These are phyloP conservation scores for Phoxinus phoxinus DNA, from an alignment of 2,113 vertebrate genomes.

Conservation along the genomic window DNA sequence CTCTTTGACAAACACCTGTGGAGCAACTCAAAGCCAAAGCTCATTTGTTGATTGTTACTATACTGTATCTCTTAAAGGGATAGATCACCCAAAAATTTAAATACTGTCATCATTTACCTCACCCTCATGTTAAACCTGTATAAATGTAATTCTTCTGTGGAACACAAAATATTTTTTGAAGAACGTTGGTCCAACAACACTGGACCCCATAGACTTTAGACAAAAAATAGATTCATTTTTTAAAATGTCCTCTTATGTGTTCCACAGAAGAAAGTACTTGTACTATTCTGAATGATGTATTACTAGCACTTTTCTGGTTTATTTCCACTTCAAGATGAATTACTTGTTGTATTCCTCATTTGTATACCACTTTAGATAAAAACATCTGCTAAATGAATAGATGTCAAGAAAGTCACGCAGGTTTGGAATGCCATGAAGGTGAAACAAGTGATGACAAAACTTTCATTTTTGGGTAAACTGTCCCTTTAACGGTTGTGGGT, in stretches of 20 bases:
- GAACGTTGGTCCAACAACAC: background rate
- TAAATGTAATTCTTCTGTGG: background rate
- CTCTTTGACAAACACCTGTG: constrained; percentile 15
- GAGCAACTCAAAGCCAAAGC: constrained; percentile 14
- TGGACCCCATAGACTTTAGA: background rate
- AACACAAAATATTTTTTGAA: background rate
- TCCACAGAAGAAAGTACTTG: background rate
- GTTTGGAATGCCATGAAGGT: background rate
- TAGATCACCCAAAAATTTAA: background rate
- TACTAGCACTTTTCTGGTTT: no score
- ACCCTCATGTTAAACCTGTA: background rate
- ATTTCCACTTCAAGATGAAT: no score
- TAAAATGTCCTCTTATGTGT: background rate
- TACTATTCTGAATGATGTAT: no score
- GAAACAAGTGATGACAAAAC: background rate
- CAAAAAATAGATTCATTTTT: background rate
- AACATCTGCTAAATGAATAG: no score
- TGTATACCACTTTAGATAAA: no score
- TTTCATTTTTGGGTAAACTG: no score
- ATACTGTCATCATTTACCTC: background rate
- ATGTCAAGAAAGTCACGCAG: background rate
- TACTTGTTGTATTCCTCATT: no score
- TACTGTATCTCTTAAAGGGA: background rate
- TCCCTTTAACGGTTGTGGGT: background rate
- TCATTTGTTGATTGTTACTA: background rate